Conservation (phyloP, 2,113 vertebrate genomes). For the Neotoma lepida region DNA sequence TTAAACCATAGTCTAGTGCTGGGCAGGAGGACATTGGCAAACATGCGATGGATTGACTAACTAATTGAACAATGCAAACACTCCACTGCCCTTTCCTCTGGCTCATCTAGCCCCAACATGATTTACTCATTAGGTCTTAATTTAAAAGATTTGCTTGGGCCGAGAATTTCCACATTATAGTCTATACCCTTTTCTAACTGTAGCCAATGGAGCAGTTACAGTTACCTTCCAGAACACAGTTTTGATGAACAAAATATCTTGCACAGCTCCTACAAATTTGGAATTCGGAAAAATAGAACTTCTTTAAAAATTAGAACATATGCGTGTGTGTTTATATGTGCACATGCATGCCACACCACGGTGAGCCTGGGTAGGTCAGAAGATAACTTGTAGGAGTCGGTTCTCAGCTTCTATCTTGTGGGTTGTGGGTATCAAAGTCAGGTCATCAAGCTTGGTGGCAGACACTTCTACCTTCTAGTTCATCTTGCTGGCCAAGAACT, state of each 20-base stretch:
- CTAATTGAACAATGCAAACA: constrained; percentile 15
- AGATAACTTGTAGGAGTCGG: background rate
- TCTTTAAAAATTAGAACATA: background rate
- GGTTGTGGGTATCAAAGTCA: background rate
- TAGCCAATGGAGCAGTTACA: background rate
- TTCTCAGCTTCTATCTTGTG: background rate
- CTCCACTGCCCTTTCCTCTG: background rate
- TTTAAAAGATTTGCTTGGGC: constrained; percentile 34
- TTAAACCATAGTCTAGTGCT: background rate
- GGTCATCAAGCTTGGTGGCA: background rate
- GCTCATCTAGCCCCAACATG: constrained; percentile 6
- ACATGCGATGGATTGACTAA: background rate
- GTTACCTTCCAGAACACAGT: background rate
- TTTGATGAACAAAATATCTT: constrained; percentile 19
- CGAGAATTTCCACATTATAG: background rate
- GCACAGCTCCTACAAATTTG: background rate
- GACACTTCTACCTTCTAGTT: background rate
- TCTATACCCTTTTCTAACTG: background rate
- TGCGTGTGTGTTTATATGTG: background rate
- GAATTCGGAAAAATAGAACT: background rate
- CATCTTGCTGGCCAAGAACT: background rate
- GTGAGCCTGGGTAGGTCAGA: background rate
- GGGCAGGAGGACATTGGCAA: background rate
- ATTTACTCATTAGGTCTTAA: constrained; percentile 43
- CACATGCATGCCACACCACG: background rate